These are phyloP conservation scores for Chiloscyllium punctatum DNA, from an alignment of 2,797 vertebrate species.

Conservation along the genomic window DNA sequence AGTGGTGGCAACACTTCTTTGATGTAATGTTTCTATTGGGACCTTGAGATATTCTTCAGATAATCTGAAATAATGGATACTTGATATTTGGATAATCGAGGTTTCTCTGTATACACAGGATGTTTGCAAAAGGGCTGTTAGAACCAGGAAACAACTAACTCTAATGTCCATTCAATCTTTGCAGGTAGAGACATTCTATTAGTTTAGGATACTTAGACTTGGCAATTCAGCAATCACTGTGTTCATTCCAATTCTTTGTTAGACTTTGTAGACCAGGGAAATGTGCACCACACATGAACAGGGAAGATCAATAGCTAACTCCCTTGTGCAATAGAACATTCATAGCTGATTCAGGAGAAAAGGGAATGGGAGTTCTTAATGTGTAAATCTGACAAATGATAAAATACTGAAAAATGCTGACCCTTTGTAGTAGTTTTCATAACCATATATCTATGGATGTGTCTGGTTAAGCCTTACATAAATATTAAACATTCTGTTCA, in stretches of 20 bases:
- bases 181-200: not conserved
- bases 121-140: not conserved
- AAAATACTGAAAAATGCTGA: not conserved
- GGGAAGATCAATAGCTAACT: not conserved
- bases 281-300: not conserved
- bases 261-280: not conserved
- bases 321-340: not conserved
- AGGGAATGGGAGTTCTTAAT: not conserved
- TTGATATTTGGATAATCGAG: no score
- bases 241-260: not conserved
- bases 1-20: no score
- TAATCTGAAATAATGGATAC: no score
- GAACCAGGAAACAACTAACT: not conserved
- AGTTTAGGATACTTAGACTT: not conserved
- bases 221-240: not conserved
- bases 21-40: no score
- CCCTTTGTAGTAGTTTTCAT: not conserved
- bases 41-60: no score
- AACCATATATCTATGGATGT: not conserved
- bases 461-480: not conserved
- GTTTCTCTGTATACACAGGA: not conserved
- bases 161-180: not conserved
- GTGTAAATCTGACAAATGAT: not conserved
- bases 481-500: conserved; percentile 2
- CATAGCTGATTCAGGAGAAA: not conserved